Evolutionary conservation across 2,888 invertebrate species (phyloP), one percentile per base, ranked within the genome.

Genomic region (Anoplius nigerrimus): DNA sequence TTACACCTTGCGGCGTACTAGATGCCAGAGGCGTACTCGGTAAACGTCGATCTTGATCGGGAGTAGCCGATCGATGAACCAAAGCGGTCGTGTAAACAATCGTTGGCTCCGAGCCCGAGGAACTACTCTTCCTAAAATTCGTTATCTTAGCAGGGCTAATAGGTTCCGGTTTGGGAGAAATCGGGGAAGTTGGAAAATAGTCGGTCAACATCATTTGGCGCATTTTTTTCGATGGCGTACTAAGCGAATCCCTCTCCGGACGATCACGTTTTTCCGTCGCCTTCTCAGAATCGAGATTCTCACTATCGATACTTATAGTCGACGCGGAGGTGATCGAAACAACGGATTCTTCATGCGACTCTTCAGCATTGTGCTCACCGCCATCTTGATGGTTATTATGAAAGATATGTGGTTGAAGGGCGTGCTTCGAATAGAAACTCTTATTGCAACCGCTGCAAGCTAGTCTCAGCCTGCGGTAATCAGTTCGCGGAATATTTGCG

Each of bases 371-470:
- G 22, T 45, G 24, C 2, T 6, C 6, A 6, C 0, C 0, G 11
- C 56, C 16, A 0, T 61, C 43, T 0, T 0, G 0, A 22, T 81
- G 81, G 0, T 0, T 0, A 27, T 0, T 0, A 27, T 81, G 81
- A 45, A 69, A 72, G 6, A 81, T 16, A 34, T 81, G 81, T 18
- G 54, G 16, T 56, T 80, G 81, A 2, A 81, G 2, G 3, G 8
- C 0, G 0, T 0, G 0, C 22, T 74, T 75, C 0, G 0, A 0
- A 0, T 2, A 5, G 20, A 66, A 75, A 4, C 0, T 0, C 6
- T 48, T 24, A 0, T 16, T 22, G 22, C 81, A 81, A 52, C 66
- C 68, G 20, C 69, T 0, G 51, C 81, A 81, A 20, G 2, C 11
- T 5, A 2, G 4, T 18, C 2, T 13, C 2, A 5, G 16, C n/a